phyloP scores from a whole-genome alignment of 2,113 vertebrate species.

The Cariama cristata region DNA sequence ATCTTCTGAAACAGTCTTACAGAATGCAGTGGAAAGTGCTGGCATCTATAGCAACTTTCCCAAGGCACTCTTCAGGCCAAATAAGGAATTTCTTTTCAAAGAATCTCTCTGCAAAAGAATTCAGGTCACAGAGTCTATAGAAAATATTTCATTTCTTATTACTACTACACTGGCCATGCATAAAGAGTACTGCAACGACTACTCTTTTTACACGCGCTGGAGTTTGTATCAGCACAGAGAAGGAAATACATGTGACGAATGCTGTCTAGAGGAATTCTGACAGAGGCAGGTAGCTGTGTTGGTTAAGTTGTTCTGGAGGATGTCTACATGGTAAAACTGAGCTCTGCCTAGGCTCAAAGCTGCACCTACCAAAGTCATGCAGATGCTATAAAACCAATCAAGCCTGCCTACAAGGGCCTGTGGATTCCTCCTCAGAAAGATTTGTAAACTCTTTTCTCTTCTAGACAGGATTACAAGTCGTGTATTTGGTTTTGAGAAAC shows the following conservation, averaged over 20 bases:
- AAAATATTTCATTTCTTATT: conserved; percentile 21
- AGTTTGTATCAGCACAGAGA: not conserved
- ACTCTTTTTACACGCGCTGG: not conserved
- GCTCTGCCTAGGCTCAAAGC: not conserved
- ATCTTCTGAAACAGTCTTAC: not conserved
- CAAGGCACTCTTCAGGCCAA: conserved; percentile 27
- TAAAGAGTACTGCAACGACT: not conserved
- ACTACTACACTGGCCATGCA: not conserved
- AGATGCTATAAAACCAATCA: not conserved
- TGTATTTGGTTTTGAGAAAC: not conserved
- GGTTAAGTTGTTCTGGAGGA: not conserved
- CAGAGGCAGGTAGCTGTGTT: not conserved
- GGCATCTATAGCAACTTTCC: not conserved
- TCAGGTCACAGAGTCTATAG: conserved; percentile 17
- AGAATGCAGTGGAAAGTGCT: not conserved
- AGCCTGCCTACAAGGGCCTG: not conserved
- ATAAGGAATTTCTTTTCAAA: conserved; percentile 51
- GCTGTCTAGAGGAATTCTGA: not conserved
- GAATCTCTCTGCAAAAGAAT: conserved; percentile 33
- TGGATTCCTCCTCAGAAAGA: not conserved
- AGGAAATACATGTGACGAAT: not conserved
- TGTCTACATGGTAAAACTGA: not conserved
- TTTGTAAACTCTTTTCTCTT: not conserved
- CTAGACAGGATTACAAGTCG: not conserved
- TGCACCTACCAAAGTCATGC: not conserved